Evolutionary conservation across 2,888 invertebrate genomes (phyloP).

Genomic region (Drepanosiphum platanoidis): DNA sequence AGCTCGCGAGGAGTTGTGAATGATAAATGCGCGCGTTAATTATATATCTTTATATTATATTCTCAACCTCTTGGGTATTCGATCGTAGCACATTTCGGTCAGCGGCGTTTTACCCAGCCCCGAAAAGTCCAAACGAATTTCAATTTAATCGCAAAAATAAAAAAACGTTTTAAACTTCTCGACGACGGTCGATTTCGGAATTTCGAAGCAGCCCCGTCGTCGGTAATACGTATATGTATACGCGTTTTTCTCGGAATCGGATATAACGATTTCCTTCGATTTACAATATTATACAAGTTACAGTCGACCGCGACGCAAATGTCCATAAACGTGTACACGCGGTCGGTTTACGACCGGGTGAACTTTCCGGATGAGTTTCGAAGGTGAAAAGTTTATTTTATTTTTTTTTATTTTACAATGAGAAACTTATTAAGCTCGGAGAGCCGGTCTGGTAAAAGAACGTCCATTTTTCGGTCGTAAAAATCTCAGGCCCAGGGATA

Average conservation of each 20-base stretch:
- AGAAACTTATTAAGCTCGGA: constrained; percentile 46
- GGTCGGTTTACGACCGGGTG: constrained; percentile 6
- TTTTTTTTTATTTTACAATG: constrained; percentile 43
- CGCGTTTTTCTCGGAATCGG: too few relatives aligned
- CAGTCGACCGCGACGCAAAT: background rate
- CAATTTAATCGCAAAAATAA: too few relatives aligned
- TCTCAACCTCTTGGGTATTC: background rate
- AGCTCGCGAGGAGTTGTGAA: background rate
- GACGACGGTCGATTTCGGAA: too few relatives aligned
- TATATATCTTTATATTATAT: background rate
- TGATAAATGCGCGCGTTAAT: background rate
- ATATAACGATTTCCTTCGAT: too few relatives aligned
- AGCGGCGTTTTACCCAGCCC: too few relatives aligned
- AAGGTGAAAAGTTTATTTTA: constrained; percentile 11
- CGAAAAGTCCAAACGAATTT: too few relatives aligned
- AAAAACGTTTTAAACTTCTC: too few relatives aligned
- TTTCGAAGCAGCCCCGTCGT: too few relatives aligned
- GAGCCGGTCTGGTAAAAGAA: constrained; percentile 20
- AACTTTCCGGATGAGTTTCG: constrained; percentile 7
- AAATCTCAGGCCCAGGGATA: constrained; percentile 50
- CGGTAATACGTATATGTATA: too few relatives aligned
- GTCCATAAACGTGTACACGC: background rate
- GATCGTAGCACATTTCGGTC: too few relatives aligned
- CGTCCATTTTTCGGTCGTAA: constrained; percentile 55
- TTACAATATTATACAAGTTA: too few relatives aligned